phyloP scores from a whole-genome alignment of 2,888 invertebrate genomes.

The Mythimna impura region DNA sequence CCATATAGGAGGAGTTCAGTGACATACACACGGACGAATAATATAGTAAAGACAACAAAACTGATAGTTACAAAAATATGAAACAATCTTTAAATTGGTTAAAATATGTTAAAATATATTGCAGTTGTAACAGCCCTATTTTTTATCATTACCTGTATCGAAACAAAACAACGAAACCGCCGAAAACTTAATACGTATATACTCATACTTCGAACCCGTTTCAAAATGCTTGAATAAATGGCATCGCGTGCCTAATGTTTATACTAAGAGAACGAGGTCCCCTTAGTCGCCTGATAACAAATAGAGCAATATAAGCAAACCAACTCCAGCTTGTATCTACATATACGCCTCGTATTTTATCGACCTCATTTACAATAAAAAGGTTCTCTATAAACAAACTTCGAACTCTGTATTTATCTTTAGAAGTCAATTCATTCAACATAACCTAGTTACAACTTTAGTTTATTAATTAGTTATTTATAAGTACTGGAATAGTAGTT shows the following conservation, averaged over 20 bases:
- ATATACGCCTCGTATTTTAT: slow-evolving; percentile 45
- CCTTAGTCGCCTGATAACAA: slow-evolving; percentile 49
- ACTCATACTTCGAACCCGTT: slow-evolving; percentile 12
- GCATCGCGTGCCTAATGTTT: slow-evolving; percentile 56
- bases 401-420: slow-evolving; percentile 49
- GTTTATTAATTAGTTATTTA: slow-evolving; percentile 29
- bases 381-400: slow-evolving; percentile 38
- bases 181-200: not conserved
- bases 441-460: slow-evolving; percentile 33
- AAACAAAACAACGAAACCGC: not conserved
- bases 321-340: slow-evolving; percentile 46
- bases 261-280: slow-evolving; percentile 48
- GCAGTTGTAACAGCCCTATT: not conserved
- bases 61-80: not conserved
- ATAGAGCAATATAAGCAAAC: slow-evolving; percentile 54
- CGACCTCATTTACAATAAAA: slow-evolving; percentile 51
- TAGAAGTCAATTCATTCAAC: slow-evolving; percentile 46
- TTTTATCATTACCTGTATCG: slow-evolving; percentile 1
- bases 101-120: not conserved
- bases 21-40: no score
- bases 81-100: accelerated
- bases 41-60: not conserved
- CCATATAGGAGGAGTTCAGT: no score
- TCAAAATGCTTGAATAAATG: slow-evolving; percentile 38
- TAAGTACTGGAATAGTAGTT: slow-evolving; percentile 20